Evolutionary conservation across 2,888 invertebrate genomes (phyloP).

Genomic region (Dryadula phaetusa): DNA sequence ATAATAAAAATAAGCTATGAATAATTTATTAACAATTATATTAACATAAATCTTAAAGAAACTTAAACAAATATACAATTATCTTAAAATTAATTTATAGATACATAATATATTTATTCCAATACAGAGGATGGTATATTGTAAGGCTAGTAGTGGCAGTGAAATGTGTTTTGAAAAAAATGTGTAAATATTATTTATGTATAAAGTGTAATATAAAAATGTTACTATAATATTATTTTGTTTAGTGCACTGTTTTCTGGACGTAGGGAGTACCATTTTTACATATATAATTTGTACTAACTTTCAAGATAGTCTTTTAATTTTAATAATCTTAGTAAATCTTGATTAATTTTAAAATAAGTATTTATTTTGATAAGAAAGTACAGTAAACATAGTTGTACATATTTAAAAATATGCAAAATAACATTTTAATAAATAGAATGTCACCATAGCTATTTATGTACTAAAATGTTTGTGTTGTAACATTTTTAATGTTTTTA

Average conservation of each 20-base stretch:
- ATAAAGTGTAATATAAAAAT: too few relatives aligned
- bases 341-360: too few relatives aligned
- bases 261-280: background rate
- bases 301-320: too few relatives aligned
- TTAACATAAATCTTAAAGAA: background rate
- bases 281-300: too few relatives aligned
- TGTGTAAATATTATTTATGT: background rate
- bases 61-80: slow-evolving; percentile 2
- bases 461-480: too few relatives aligned
- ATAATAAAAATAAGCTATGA: background rate
- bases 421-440: too few relatives aligned
- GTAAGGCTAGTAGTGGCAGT: slow-evolving; percentile 10
- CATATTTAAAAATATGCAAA: too few relatives aligned
- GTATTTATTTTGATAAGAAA: background rate
- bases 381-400: too few relatives aligned
- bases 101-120: background rate
- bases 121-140: slow-evolving; percentile 4
- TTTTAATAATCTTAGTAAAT: too few relatives aligned
- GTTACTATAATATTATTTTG: too few relatives aligned
- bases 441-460: too few relatives aligned
- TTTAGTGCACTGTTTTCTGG: background rate
- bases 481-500: too few relatives aligned
- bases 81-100: background rate
- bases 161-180: background rate
- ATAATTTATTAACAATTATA: slow-evolving; percentile 6